Percentiles rank a stretch among this genome's conserved stretches.
Evolutionary conservation across 1,140 invertebrate genomes (phyloP).

Genomic region (Matsumurasca onukii): DNA sequence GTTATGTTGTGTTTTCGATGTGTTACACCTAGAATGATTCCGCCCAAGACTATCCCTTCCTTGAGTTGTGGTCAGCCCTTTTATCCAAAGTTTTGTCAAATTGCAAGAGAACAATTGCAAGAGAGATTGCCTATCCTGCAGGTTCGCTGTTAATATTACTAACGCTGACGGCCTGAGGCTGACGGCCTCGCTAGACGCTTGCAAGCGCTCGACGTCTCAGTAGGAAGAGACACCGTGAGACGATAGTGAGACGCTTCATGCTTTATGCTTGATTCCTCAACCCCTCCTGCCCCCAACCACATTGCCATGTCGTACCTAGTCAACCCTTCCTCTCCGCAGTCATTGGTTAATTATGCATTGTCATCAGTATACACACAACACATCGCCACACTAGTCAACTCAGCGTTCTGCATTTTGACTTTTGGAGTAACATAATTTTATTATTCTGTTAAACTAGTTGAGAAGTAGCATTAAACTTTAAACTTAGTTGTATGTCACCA

Average conservation of each 20-base stretch:
- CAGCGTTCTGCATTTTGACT: too few relatives aligned
- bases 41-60: not conserved
- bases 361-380: too few relatives aligned
- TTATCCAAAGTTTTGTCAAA: slow-evolving; percentile 9
- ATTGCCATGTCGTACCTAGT: too few relatives aligned
- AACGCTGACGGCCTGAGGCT: not conserved
- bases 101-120: not conserved
- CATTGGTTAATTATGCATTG: too few relatives aligned
- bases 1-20: slow-evolving; percentile 30
- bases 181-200: not conserved
- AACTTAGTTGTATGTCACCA: too few relatives aligned
- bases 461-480: too few relatives aligned
- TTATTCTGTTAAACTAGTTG: too few relatives aligned
- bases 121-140: slow-evolving; percentile 18
- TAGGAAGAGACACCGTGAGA: not conserved
- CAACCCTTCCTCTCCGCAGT: too few relatives aligned
- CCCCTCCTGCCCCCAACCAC: not conserved
- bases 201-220: not conserved
- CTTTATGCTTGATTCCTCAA: not conserved
- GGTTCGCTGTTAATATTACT: slow-evolving; percentile 17
- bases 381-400: too few relatives aligned
- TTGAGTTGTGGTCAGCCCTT: slow-evolving; percentile 24
- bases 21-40: not conserved
- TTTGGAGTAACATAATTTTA: too few relatives aligned
- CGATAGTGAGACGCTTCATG: not conserved